These are phyloP conservation scores for Lanius ludovicianus DNA, from an alignment of 2,113 vertebrate species.

Conservation along the genomic window DNA sequence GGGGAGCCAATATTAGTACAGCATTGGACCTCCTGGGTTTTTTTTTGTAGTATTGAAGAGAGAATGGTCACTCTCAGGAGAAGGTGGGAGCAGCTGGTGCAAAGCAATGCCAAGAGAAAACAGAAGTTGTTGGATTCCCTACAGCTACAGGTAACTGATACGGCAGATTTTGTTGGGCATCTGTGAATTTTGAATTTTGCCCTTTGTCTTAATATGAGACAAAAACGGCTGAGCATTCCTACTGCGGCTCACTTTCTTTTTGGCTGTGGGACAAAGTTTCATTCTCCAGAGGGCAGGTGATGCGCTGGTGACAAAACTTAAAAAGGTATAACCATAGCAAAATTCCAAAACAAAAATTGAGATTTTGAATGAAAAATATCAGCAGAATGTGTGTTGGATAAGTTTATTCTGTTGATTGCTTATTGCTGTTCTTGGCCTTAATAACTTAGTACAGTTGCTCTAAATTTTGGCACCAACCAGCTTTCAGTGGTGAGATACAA, in stretches of 20 bases:
- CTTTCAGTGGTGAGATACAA: not conserved
- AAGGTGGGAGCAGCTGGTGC: slow-evolving; percentile 69
- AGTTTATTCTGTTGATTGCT: not conserved
- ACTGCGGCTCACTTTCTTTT: not conserved
- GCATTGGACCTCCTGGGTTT: not conserved
- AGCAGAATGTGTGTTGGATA: not conserved
- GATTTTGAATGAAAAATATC: not conserved
- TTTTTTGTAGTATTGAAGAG: slow-evolving; percentile 74
- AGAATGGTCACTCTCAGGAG: slow-evolving; percentile 61
- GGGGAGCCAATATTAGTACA: not conserved
- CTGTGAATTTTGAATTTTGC: not conserved
- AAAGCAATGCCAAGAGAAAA: slow-evolving; percentile 73
- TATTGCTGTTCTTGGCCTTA: not conserved
- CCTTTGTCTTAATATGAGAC: not conserved
- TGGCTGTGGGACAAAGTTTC: not conserved
- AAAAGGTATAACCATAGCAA: not conserved
- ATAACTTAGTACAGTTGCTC: not conserved
- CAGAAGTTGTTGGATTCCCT: slow-evolving; percentile 76
- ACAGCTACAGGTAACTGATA: slow-evolving; percentile 79
- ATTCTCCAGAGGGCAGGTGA: not conserved
- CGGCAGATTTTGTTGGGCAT: not conserved
- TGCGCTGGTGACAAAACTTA: not conserved
- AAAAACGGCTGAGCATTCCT: not conserved
- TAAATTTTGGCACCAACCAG: not conserved
- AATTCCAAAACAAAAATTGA: not conserved